Percentiles rank a stretch among this genome's conserved stretches.
phyloP scores from a whole-genome alignment of 2,113 vertebrate species.

The Clarias batrachus region DNA sequence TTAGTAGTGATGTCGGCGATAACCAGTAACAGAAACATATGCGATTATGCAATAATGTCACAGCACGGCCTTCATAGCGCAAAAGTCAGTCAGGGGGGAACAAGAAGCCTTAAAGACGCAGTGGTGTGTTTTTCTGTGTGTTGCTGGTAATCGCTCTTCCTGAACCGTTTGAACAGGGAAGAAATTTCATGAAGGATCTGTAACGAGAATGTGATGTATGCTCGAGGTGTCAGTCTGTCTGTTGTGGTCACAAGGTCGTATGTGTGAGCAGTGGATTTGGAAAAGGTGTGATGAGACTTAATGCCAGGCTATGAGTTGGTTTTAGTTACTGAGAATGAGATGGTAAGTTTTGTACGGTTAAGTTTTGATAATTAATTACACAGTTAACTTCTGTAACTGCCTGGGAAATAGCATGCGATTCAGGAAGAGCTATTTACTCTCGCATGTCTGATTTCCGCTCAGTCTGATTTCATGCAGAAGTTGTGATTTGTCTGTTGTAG shows the following conservation, averaged over 20 bases:
- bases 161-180: not conserved
- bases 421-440: conserved; percentile 25
- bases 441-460: conserved; percentile 27
- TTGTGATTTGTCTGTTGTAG: conserved; percentile 3
- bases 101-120: conserved; percentile 54
- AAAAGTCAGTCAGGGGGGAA: conserved; percentile 23
- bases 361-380: not conserved
- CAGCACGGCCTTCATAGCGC: conserved; percentile 70
- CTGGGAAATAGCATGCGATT: not conserved
- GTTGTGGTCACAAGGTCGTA: not conserved
- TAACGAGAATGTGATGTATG: not conserved
- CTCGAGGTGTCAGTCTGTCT: not conserved
- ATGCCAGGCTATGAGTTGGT: not conserved
- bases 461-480: conserved; percentile 25
- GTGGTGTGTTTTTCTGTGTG: conserved; percentile 29
- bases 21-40: conserved; percentile 56
- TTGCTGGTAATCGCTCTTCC: conserved; percentile 19
- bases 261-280: not conserved
- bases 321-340: not conserved
- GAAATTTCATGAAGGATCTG: not conserved
- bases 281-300: no score
- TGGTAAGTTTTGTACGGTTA: not conserved
- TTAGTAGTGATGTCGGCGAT: conserved; percentile 53
- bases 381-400: not conserved
- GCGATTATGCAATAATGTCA: conserved; percentile 75